Base-by-base conservation (phyloP, 1,140 invertebrate species). In the Caenorhabditis brenneri region DNA sequence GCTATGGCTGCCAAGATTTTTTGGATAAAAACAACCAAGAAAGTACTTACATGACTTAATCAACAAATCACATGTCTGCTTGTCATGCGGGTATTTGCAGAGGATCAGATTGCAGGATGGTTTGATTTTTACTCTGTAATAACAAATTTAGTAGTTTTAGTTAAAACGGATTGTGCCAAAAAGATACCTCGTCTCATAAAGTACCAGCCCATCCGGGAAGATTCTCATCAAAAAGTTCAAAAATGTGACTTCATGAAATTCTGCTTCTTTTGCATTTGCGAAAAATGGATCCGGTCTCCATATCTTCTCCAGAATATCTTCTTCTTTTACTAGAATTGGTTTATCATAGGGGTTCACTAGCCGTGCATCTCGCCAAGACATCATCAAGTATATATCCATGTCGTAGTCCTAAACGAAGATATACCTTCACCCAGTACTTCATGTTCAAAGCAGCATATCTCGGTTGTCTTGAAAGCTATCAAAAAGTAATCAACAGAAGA, bases 151-250 rank as follows among this genome's bases (percentile, higher is more conserved):
- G 29, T 9, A 58, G 29, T 58, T 58, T 58, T 7, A 16, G 29
- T 58, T 24, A 58, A 58, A 27, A 27, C 55, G 7, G 55, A 58
- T 7, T 10, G 29, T 7, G 29, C 22, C 80, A n/a, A 33, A 29
- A 53, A 81, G 5, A 87, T 89, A 93, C 93, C 93, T 92, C 19
- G 93, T 91, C 91, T 93, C 94, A 89, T 94, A 94, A 5, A 94
- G 91, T 48, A 94, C 93, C 69, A 92, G 90, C 6, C 94, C 94
- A 83, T 93, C 91, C 7, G 92, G 92, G 86, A 93, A 92, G 29
- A 94, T 93, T 80, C 94, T 90, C 85, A 94, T 93, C 7, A 94
- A 89, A 46, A 94, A 93, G 88, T 94, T 94, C 6, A 94, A 93
- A 15, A 94, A 93, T 0, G 93, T 94, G 27, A 94, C 93, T 86